These are phyloP conservation scores for Huso huso DNA, from an alignment of 2,797 vertebrate genomes.

Conservation along the genomic window DNA sequence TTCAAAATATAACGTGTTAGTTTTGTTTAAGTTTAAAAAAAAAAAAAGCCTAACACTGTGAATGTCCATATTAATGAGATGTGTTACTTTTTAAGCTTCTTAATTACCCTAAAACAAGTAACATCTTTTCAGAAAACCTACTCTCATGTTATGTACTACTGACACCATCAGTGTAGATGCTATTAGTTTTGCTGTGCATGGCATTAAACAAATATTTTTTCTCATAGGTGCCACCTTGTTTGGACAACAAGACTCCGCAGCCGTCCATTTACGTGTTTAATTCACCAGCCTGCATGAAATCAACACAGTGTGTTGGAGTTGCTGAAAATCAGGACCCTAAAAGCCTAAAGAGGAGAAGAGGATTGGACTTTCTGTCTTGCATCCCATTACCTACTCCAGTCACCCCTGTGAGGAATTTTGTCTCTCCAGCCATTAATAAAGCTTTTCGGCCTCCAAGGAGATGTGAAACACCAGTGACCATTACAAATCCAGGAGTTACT, in stretches of 20 bases:
- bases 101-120: too few species aligned
- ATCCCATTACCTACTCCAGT: constrained; percentile 76
- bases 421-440: constrained; percentile 71
- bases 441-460: constrained; percentile 85
- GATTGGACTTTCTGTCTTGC: constrained; percentile 70
- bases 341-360: constrained; percentile 69
- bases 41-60: too few species aligned
- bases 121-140: too few species aligned
- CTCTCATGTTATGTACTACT: too few species aligned
- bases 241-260: constrained; percentile 20
- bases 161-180: too few species aligned
- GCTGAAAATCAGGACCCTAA: constrained; percentile 46
- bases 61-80: too few species aligned
- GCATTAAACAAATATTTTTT: background rate
- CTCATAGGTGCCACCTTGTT: constrained; percentile 20
- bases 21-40: too few species aligned
- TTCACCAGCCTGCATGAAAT: constrained; percentile 41
- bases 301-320: constrained; percentile 15
- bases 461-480: constrained; percentile 37
- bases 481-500: background rate
- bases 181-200: background rate
- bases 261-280: constrained; percentile 30
- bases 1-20: too few species aligned
- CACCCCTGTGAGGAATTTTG: constrained; percentile 45
- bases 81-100: too few species aligned